These are phyloP conservation scores for Melanotaenia nigrans DNA, from an alignment of 2,797 vertebrate species.

Conservation along the genomic window DNA sequence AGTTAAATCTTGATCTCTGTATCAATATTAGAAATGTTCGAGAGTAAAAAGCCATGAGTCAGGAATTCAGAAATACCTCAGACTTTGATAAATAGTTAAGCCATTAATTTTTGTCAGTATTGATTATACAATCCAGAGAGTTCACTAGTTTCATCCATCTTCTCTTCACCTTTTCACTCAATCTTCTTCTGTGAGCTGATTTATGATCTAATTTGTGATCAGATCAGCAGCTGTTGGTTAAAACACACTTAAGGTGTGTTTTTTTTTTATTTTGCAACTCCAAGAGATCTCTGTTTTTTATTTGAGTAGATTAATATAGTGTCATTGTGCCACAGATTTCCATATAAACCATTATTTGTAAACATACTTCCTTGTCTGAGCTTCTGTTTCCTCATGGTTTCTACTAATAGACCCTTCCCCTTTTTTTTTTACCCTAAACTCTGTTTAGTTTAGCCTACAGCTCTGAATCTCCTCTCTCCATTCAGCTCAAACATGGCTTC, in stretches of 20 bases:
- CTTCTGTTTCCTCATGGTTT: background rate
- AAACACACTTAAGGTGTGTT: conserved; percentile 39
- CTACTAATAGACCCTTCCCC: background rate
- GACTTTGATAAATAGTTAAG: conserved; percentile 70
- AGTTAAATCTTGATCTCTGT: conserved; percentile 61
- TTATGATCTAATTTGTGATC: conserved; percentile 57
- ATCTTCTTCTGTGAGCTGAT: conserved; percentile 66
- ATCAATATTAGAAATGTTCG: conserved; percentile 56
- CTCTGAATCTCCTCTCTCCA: conserved; percentile 35
- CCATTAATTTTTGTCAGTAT: conserved; percentile 77
- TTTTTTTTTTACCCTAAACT: conserved; percentile 19
- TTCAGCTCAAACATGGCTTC: conserved; percentile 31
- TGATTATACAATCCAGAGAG: conserved; percentile 77
- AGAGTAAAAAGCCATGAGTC: conserved; percentile 57
- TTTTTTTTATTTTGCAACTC: background rate
- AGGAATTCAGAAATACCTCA: conserved; percentile 48
- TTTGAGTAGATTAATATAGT: conserved; percentile 8
- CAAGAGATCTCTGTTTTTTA: conserved; percentile 5
- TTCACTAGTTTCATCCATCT: conserved; percentile 71
- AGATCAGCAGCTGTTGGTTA: conserved; percentile 66
- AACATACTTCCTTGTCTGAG: conserved; percentile 8
- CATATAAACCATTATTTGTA: background rate
- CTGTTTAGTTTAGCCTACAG: conserved; percentile 19
- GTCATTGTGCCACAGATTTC: background rate
- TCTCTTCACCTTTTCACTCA: conserved; percentile 62